phyloP scores from a whole-genome alignment of 2,888 invertebrate species.

The Calliopum simillimum region DNA sequence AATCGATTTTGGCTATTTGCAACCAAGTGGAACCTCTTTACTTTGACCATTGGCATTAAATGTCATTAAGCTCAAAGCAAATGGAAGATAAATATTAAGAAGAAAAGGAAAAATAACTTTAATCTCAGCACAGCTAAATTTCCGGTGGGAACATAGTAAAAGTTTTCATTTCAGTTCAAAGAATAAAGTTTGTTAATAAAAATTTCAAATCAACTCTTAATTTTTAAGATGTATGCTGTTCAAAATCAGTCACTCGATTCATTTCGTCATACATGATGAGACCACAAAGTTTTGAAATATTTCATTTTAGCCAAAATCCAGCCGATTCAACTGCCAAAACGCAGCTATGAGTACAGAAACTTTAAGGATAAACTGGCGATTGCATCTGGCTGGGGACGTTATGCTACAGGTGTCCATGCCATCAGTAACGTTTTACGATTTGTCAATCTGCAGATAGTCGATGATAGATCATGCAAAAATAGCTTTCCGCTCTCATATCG shows the following conservation, averaged over 20 bases:
- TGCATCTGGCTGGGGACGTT: constrained; percentile 69
- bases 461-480: constrained; percentile 64
- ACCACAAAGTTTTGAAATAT: not conserved
- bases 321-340: constrained; percentile 63
- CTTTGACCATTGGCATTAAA: not conserved
- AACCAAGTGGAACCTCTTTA: not conserved
- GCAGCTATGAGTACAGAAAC: constrained; percentile 58
- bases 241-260: no score
- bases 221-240: no score
- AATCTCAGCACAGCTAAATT: no score
- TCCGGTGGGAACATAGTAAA: no score
- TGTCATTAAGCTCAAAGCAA: no score
- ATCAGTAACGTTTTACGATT: constrained; percentile 66
- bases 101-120: no score
- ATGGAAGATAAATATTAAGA: no score
- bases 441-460: constrained; percentile 64
- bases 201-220: no score
- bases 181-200: no score
- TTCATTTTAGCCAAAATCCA: constrained; percentile 62
- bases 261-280: no score
- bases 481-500: constrained; percentile 65
- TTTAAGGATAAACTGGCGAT: constrained; percentile 64
- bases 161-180: no score
- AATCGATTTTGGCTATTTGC: no score
- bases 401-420: constrained; percentile 63